Percentiles rank a stretch among this genome's conserved stretches.
phyloP scores from a whole-genome alignment of 1,140 invertebrate genomes.

The Halictus rubicundus region DNA sequence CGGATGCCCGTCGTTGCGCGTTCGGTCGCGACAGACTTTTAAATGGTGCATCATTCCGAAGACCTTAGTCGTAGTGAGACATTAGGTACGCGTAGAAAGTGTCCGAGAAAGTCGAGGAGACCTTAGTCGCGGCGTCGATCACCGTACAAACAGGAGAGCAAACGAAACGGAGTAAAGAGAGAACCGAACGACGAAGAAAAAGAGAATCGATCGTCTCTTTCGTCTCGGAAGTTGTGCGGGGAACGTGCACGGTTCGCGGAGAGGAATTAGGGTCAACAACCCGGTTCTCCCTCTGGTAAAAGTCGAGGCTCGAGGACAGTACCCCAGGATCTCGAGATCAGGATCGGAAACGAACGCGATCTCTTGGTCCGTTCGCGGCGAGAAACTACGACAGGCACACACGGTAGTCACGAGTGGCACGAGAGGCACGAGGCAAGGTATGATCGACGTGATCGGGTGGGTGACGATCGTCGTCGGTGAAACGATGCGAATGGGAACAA shows the following conservation, averaged over 20 bases:
- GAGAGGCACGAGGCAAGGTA: too few relatives aligned
- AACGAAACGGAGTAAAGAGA: too few relatives aligned
- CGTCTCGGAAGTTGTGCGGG: not conserved
- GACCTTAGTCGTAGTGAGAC: constrained; percentile 75
- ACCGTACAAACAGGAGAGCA: too few relatives aligned
- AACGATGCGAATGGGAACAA: not conserved
- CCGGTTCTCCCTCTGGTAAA: not conserved
- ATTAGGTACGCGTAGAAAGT: constrained; percentile 76
- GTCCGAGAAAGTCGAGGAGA: constrained; percentile 76
- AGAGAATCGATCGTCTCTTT: not conserved
- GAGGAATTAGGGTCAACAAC: constrained; percentile 16
- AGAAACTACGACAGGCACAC: too few relatives aligned
- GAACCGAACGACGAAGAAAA: too few relatives aligned
- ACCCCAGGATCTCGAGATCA: not conserved
- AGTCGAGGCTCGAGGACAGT: constrained; percentile 33
- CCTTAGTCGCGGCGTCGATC: constrained; percentile 62
- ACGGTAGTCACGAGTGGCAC: too few relatives aligned
- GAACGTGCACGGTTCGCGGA: not conserved
- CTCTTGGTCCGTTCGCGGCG: too few relatives aligned
- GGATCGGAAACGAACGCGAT: constrained; percentile 5
- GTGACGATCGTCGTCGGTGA: not conserved
- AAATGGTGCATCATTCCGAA: constrained; percentile 75
- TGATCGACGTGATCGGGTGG: too few relatives aligned
- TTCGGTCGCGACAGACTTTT: constrained; percentile 64
- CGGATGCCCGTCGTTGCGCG: constrained; percentile 21